These are phyloP conservation scores for Scelioninae gen. 1 DNA, from an alignment of 2,888 invertebrate genomes.

Conservation along the genomic window DNA sequence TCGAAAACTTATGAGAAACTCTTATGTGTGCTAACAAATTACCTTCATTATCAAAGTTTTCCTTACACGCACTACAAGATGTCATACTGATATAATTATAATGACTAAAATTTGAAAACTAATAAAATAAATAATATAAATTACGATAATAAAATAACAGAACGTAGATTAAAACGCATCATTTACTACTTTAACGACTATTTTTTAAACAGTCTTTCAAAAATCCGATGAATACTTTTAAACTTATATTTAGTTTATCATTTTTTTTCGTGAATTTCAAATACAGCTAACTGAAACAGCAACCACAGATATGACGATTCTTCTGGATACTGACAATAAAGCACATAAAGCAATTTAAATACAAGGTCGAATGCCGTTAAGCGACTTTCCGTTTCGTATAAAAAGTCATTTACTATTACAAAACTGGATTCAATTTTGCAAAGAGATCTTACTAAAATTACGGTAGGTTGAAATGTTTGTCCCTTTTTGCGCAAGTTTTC, in stretches of 20 bases:
- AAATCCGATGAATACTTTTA: constrained; percentile 26
- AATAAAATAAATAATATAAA: too few species aligned
- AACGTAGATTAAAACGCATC: too few species aligned
- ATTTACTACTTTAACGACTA: too few species aligned
- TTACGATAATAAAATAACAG: too few species aligned
- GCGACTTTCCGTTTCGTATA: neutral
- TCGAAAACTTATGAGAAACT: neutral
- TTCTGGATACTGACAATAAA: constrained; percentile 38
- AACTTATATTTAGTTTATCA: neutral
- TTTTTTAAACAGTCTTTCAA: neutral
- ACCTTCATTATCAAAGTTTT: neutral
- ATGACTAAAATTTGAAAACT: too few species aligned
- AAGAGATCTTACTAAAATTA: constrained; percentile 14
- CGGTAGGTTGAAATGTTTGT: constrained; percentile 29
- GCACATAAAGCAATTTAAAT: constrained; percentile 24
- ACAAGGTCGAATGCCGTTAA: constrained; percentile 22
- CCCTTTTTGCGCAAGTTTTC: constrained; percentile 18
- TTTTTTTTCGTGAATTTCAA: constrained; percentile 13
- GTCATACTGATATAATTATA: too few species aligned
- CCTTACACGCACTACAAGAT: neutral
- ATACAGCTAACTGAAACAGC: constrained; percentile 10
- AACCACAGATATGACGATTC: constrained; percentile 25
- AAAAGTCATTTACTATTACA: constrained; percentile 30
- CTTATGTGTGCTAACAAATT: constrained; percentile 4
- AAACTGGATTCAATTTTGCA: constrained; percentile 17